Conservation (phyloP, 2,888 invertebrate genomes). For the Tinea trinotella region DNA sequence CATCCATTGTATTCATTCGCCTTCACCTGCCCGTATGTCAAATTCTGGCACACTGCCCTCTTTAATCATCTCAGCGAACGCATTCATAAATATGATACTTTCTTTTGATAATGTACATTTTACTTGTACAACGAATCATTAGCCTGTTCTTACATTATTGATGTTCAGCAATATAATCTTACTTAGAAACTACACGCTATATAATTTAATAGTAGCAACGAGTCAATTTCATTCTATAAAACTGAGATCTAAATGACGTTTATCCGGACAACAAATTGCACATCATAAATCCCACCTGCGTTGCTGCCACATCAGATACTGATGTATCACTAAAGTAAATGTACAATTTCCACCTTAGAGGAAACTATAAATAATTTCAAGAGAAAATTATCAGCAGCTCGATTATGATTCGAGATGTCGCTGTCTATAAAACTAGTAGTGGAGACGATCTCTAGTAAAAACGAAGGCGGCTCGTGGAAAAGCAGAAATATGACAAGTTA, state of each 20-base stretch:
- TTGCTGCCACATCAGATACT: neutral
- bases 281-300: constrained; percentile 22
- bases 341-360: constrained; percentile 25
- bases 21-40: constrained; percentile 18
- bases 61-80: constrained; percentile 14
- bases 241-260: constrained; percentile 38
- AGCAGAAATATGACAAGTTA: constrained; percentile 58
- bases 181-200: constrained; percentile 1
- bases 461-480: constrained; percentile 33
- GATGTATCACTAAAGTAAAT: constrained; percentile 4
- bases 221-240: constrained; percentile 27
- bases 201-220: too few relatives aligned
- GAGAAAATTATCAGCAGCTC: constrained; percentile 38
- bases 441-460: constrained; percentile 21
- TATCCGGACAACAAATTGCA: constrained; percentile 30
- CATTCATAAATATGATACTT: constrained; percentile 17
- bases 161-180: neutral
- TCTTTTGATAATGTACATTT: constrained; percentile 14
- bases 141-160: neutral
- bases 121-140: constrained; percentile 7
- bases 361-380: constrained; percentile 32
- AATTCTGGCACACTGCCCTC: constrained; percentile 17
- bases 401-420: constrained; percentile 38
- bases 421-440: constrained; percentile 18
- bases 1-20: constrained; percentile 14